Conservation (phyloP, 2,888 invertebrate genomes). For the Drosophila phalerata region DNA sequence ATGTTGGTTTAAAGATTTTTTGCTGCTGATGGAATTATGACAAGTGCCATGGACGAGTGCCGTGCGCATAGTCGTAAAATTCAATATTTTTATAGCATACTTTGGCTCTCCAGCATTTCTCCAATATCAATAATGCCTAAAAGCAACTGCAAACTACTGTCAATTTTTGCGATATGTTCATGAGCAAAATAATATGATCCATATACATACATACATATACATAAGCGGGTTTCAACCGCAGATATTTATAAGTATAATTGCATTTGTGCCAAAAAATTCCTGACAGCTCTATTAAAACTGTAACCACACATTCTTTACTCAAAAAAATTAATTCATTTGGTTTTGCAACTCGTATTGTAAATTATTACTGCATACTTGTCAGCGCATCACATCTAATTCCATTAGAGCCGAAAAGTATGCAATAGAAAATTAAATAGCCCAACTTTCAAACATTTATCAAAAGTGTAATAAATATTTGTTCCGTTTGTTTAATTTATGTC, state of each 20-base stretch:
- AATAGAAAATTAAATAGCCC: slow-evolving; percentile 7
- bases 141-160: slow-evolving; percentile 28
- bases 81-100: slow-evolving; percentile 77
- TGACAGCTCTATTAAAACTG: background rate
- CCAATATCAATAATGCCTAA: slow-evolving; percentile 49
- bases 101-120: slow-evolving; percentile 28
- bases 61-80: slow-evolving; percentile 70
- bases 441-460: slow-evolving; percentile 56
- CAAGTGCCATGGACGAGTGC: slow-evolving; percentile 56
- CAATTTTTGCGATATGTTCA: slow-evolving; percentile 14
- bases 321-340: slow-evolving; percentile 6
- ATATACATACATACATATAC: background rate
- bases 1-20: slow-evolving; percentile 76
- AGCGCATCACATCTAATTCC: slow-evolving; percentile 28
- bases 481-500: slow-evolving; percentile 70
- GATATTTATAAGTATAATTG: background rate
- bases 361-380: slow-evolving; percentile 10
- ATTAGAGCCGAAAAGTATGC: slow-evolving; percentile 5
- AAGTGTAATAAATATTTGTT: slow-evolving; percentile 61
- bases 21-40: slow-evolving; percentile 75
- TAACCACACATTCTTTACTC: background rate
- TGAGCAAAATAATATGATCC: slow-evolving; percentile 10
- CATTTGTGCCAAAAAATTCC: background rate
- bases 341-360: slow-evolving; percentile 9
- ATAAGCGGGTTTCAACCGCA: background rate